Base-by-base conservation (phyloP, 2,113 vertebrate species). In the Nasalis larvatus region DNA sequence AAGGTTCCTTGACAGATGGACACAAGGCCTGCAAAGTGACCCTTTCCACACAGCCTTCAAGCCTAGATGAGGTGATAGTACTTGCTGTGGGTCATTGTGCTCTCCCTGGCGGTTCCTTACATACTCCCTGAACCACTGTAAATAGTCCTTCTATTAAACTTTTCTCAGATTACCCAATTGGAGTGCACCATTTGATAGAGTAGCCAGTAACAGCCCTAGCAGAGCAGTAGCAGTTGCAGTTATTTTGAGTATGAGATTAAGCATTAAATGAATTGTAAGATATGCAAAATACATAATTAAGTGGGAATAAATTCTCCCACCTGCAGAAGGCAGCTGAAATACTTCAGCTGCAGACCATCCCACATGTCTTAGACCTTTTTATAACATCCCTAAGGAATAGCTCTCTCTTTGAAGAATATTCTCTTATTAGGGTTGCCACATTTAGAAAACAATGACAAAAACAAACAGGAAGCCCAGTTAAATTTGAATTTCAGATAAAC, bases 371-470 rank as follows among this genome's bases (percentile, higher is more conserved):
- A 78, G 92, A 54, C 37, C 37, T 92, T 71, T 37, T 54, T 11
- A 42, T 47, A n/a, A 80, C 35, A 60, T 40, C 40, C 32, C 54
- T 85, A 17, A 85, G 21, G 40, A 80, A 56, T 1, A 82, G 32
- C 52, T 63, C 68, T 86, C 54, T 54, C 63, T 93, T 81, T 54
- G 18, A 93, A 91, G 30, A 88, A 40, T 81, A 66, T 84, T 27
- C 30, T 56, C 11, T 94, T 47, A 42, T 21, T 49, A 66, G 10
- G 27, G 35, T 12, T 74, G 23, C 25, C 91, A 4, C 7, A 84
- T 78, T 96, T 93, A 88, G 82, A 95, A 93, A 95, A 83, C 8
- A 89, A 9, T 10, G 60, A 63, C 27, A 63, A 30, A 63, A 58
- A 60, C 32, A 54, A 88, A 82, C 14, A 45, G 3, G 14, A 66